These are phyloP conservation scores for Esox masquinongy DNA, from an alignment of 2,797 vertebrate species.

Conservation along the genomic window DNA sequence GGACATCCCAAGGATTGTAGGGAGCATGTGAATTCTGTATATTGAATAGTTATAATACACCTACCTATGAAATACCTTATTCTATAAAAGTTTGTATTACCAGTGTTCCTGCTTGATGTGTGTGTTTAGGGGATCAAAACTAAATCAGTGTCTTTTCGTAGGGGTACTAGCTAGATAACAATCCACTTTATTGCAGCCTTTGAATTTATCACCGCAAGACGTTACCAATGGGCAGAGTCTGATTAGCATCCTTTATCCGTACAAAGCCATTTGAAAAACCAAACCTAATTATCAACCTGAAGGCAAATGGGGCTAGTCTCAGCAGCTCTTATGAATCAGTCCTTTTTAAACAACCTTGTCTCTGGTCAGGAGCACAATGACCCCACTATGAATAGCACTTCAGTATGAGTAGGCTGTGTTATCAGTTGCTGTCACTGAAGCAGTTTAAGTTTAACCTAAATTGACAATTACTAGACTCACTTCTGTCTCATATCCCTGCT, in stretches of 20 bases:
- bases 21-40: no score
- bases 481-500: not conserved
- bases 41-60: no score
- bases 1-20: no score
- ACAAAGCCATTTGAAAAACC: slow-evolving; percentile 36
- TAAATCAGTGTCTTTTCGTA: no score
- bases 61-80: no score
- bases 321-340: slow-evolving; percentile 14
- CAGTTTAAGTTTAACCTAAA: slow-evolving; percentile 8
- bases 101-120: no score
- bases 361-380: slow-evolving; percentile 30
- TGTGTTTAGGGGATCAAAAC: no score
- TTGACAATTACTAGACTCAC: not conserved
- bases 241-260: slow-evolving; percentile 30
- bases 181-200: slow-evolving; percentile 33
- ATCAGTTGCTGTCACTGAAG: slow-evolving; percentile 42
- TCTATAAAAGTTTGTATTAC: no score
- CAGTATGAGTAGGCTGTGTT: slow-evolving; percentile 24
- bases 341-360: slow-evolving; percentile 37
- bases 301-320: slow-evolving; percentile 28
- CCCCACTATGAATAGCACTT: slow-evolving; percentile 46
- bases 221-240: slow-evolving; percentile 21
- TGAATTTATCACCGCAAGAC: slow-evolving; percentile 35
- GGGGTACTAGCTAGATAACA: not conserved
- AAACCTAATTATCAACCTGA: slow-evolving; percentile 32